phyloP scores from a whole-genome alignment of 2,113 vertebrate genomes.

The Boleophthalmus pectinirostris region DNA sequence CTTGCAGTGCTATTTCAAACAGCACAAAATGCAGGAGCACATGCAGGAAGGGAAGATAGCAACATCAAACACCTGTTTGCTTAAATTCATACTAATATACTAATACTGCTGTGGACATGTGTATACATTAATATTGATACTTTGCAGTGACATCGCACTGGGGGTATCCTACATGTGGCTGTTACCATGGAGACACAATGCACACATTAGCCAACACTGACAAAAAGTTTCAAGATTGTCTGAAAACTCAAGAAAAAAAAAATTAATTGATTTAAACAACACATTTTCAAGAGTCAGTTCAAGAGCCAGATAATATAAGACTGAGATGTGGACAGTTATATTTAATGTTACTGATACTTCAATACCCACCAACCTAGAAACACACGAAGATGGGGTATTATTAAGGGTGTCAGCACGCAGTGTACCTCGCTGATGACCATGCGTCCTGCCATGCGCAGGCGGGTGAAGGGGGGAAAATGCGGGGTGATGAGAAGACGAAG shows the following conservation, averaged over 20 bases:
- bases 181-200: too few species aligned
- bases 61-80: constrained; percentile 21
- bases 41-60: constrained; percentile 38
- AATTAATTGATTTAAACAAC: too few species aligned
- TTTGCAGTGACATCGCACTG: too few species aligned
- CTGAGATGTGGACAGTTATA: not conserved
- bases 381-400: constrained; percentile 19
- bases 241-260: too few species aligned
- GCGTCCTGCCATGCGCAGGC: constrained; percentile 67
- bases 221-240: too few species aligned
- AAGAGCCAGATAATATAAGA: not conserved
- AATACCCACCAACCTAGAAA: constrained; percentile 23
- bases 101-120: too few species aligned
- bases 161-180: too few species aligned
- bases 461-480: constrained; percentile 66
- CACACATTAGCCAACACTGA: too few species aligned
- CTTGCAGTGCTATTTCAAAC: constrained; percentile 34
- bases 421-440: constrained; percentile 76
- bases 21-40: constrained; percentile 31
- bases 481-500: constrained; percentile 73
- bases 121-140: too few species aligned
- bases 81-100: not conserved
- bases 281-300: too few species aligned
- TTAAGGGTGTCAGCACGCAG: constrained; percentile 27
- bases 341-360: not conserved